phyloP scores from a whole-genome alignment of 1,140 invertebrate species.

The Marisa cornuarietis region DNA sequence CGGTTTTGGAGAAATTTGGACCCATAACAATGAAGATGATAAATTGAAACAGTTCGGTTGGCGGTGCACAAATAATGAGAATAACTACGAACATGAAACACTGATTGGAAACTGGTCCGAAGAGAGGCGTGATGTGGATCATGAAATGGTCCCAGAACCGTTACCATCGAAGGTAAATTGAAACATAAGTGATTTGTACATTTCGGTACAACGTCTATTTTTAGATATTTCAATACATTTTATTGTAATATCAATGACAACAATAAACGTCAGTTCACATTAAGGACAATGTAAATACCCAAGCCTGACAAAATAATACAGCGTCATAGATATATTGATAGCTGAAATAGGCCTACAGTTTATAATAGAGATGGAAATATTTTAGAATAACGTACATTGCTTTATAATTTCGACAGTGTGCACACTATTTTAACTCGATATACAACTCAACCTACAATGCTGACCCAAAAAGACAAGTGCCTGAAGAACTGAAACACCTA shows the following conservation, averaged over 20 bases:
- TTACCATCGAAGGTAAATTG: constrained; percentile 53
- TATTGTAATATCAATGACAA: not conserved
- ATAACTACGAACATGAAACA: constrained; percentile 40
- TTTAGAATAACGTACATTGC: not conserved
- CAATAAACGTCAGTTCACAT: not conserved
- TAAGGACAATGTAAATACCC: not conserved
- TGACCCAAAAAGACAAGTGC: constrained; percentile 42
- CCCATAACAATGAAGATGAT: constrained; percentile 41
- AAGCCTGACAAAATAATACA: too few species aligned
- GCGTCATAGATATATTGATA: not conserved
- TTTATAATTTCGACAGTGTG: constrained; percentile 44
- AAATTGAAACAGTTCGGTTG: constrained; percentile 57
- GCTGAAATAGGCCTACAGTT: not conserved
- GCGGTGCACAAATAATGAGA: constrained; percentile 57
- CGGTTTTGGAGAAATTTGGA: constrained; percentile 54
- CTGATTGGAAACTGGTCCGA: constrained; percentile 60
- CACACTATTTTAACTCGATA: constrained; percentile 55
- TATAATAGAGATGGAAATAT: not conserved
- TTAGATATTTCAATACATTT: too few species aligned
- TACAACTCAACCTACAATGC: constrained; percentile 49
- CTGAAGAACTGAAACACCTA: constrained; percentile 49
- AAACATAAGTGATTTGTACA: not conserved
- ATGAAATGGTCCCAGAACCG: constrained; percentile 39
- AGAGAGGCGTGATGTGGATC: constrained; percentile 48
- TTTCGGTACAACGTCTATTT: too few species aligned